A percentile compares a stretch with the other conserved stretches of the same genome.
Conservation (phyloP, 2,113 vertebrate genomes). For the Taurulus bubalis region DNA sequence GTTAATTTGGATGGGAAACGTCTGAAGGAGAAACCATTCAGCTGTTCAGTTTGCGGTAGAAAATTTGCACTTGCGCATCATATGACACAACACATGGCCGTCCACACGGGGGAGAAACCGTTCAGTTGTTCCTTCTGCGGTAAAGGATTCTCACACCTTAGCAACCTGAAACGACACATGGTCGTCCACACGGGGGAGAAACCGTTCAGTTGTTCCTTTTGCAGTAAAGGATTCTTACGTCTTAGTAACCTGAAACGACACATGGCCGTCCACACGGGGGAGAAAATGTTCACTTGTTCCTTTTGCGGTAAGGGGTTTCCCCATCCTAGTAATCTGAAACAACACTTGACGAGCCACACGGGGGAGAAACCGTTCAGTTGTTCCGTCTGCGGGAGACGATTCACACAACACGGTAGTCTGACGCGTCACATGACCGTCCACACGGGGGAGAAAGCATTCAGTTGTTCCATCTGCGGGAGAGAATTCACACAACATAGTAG, state of each 20-base stretch:
- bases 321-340: neutral
- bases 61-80: neutral
- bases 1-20: neutral
- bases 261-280: neutral
- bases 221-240: neutral
- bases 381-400: neutral
- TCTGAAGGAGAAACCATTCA: neutral
- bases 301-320: too few species aligned
- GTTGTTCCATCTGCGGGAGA: neutral
- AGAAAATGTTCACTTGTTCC: too few species aligned
- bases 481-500: neutral
- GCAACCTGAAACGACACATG: neutral
- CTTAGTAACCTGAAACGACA: neutral
- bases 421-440: neutral
- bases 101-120: neutral
- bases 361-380: neutral
- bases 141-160: neutral
- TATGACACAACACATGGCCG: neutral
- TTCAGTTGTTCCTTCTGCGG: neutral
- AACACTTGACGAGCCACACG: too few species aligned
- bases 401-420: neutral
- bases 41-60: neutral
- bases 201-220: neutral
- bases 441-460: neutral
- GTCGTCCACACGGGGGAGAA: neutral